These are phyloP conservation scores for Xestia sexstrigata DNA, from an alignment of 2,888 invertebrate genomes.

Conservation along the genomic window DNA sequence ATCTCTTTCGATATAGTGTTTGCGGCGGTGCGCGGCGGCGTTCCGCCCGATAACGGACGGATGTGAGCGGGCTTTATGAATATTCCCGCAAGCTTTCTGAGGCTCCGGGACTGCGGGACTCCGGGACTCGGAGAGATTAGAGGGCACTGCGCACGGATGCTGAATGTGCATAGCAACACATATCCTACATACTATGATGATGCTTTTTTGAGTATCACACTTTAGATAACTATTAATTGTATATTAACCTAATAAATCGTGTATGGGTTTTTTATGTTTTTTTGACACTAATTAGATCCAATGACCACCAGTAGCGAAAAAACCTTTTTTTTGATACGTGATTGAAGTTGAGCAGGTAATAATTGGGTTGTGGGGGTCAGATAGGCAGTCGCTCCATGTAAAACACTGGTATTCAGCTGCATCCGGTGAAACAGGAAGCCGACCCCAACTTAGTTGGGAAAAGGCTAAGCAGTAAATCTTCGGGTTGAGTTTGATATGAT, in stretches of 20 bases:
- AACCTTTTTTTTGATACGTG: not conserved
- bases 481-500: not conserved
- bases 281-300: not conserved
- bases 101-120: conserved; percentile 51
- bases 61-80: conserved; percentile 78
- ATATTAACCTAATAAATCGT: not conserved
- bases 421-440: too few species aligned
- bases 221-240: not conserved
- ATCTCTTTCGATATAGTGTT: conserved; percentile 62
- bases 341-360: not conserved
- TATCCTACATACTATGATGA: conserved; percentile 41
- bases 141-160: conserved; percentile 70
- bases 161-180: conserved; percentile 61
- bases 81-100: conserved; percentile 77
- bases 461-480: not conserved
- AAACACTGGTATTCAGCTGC: too few species aligned
- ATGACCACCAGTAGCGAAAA: not conserved
- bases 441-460: too few species aligned
- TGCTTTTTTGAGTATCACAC: conserved; percentile 41
- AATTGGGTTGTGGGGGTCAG: too few species aligned
- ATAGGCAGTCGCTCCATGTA: too few species aligned
- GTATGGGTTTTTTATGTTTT: not conserved
- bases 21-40: conserved; percentile 55
- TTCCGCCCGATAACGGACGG: conserved; percentile 80
- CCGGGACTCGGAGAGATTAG: conserved; percentile 72